A percentile compares a stretch with the other conserved stretches of the same genome.
phyloP scores from a whole-genome alignment of 2,797 vertebrate genomes.

The Pantherophis alleghaniensis region DNA sequence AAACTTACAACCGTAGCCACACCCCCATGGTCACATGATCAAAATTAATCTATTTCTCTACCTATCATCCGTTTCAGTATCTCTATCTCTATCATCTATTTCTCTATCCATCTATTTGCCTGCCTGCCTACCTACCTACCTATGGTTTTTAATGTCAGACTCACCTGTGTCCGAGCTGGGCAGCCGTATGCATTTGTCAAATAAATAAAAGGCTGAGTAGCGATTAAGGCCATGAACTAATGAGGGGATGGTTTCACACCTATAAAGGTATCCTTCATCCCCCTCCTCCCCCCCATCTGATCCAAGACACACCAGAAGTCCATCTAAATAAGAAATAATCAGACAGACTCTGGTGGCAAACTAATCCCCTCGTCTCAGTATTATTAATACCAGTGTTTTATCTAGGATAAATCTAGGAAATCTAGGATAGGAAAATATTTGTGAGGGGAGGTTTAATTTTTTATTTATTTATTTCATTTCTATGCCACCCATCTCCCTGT shows the following conservation, averaged over 20 bases:
- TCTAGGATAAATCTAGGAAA: neutral
- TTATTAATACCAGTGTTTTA: neutral
- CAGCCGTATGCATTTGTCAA: neutral
- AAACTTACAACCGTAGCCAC: neutral
- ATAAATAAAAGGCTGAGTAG: neutral
- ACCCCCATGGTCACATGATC: neutral
- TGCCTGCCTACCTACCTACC: fast-evolving
- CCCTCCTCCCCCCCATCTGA: neutral
- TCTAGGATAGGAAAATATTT: neutral
- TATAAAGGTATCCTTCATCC: neutral
- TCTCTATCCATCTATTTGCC: neutral
- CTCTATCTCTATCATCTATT: neutral
- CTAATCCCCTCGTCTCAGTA: neutral
- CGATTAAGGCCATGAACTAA: neutral
- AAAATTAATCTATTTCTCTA: neutral
- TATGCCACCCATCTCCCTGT: too few species aligned
- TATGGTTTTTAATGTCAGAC: neutral
- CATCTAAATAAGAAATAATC: neutral
- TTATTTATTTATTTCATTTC: neutral
- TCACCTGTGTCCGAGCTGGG: neutral
- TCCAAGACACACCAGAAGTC: neutral
- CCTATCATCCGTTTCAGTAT: neutral
- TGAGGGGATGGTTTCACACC: neutral
- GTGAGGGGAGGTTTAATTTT: too few species aligned
- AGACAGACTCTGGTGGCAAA: neutral